Base-by-base conservation (phyloP, 2,888 invertebrate genomes). In the Drepanosiphum platanoidis region DNA sequence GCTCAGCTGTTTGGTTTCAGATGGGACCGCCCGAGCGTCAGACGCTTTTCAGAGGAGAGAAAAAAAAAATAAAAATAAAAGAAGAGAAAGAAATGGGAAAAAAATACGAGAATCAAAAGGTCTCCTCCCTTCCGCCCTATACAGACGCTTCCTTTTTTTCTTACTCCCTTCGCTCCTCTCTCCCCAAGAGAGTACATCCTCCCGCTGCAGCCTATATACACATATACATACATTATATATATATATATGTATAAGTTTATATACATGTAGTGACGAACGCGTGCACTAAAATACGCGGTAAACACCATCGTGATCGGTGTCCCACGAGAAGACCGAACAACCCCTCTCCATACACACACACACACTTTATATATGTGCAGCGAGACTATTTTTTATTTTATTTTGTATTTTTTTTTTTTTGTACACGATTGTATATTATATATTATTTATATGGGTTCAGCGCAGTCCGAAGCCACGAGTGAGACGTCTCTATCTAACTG, bases 111-210 rank as follows among this genome's bases (percentile, higher is more conserved):
- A 84, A 84, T 84, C 84, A 84, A 84, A 84, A 84, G 84, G 84
- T 77, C 66, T 70, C 52, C 82, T 82, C 86, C 46, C 58, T 77
- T 75, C 79, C 74, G 72, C 86, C 81, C 42, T 70, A 90, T 89
- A 89, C 86, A 87, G 83, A 84, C 86, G 86, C 81, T 87, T 86
- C 83, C 79, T 52, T 86, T 74, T 72, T 75, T 77, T 58, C 27
- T 42, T 86, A 11, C 34, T 42, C 61, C 39, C 64, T 64, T 39
- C 15, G 32, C 52, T 36, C 34, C 46, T 13, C 30, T 34, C 42
- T 3, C 1, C 46, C 64, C 32, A 18, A 68, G 52, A n/a, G 66
- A 68, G 27, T 18, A 68, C 66, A 46, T 79, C 80, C 58, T 52
- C 80, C 80, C 70, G 18, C 80, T 52, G 18, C 1, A 36, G 30